Conservation (phyloP, 2,888 invertebrate genomes). For the Nineta flava region DNA sequence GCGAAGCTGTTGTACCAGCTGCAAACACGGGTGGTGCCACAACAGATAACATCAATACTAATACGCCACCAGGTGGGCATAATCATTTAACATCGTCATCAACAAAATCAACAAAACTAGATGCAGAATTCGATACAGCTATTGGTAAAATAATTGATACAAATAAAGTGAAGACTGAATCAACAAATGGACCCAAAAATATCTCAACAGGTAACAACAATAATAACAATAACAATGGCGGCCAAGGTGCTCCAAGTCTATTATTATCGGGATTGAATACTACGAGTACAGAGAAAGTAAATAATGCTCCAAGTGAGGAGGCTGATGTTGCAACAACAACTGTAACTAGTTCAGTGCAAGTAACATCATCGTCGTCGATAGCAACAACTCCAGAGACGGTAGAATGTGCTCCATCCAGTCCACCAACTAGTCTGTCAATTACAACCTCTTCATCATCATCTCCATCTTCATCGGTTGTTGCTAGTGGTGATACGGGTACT, state of each 20-base stretch:
- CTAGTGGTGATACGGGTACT: too few relatives aligned
- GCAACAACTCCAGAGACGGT: too few relatives aligned
- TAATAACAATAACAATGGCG: conserved; percentile 13
- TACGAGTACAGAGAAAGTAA: background rate
- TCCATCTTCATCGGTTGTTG: too few relatives aligned
- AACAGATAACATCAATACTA: conserved; percentile 27
- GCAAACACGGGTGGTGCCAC: conserved; percentile 23
- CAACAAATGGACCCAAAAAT: conserved; percentile 19
- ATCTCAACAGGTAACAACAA: conserved; percentile 12
- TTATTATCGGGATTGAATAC: conserved; percentile 12
- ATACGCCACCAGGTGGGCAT: conserved; percentile 17
- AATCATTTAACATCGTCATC: conserved; percentile 22
- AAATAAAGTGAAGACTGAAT: conserved; percentile 3
- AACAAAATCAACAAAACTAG: conserved; percentile 37
- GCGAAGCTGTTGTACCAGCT: conserved; percentile 38
- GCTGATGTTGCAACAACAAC: conserved; percentile 14
- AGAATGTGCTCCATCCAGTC: conserved; percentile 8
- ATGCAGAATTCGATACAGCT: conserved; percentile 38
- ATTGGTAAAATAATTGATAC: conserved; percentile 29
- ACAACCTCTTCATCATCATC: too few relatives aligned
- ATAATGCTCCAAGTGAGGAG: too few relatives aligned
- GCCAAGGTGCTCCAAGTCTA: conserved; percentile 21
- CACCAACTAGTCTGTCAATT: conserved; percentile 19
- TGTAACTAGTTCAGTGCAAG: background rate
- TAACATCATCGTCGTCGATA: background rate